A percentile compares a stretch with the other conserved stretches of the same genome.
Evolutionary conservation across 2,888 invertebrate species (phyloP).

Genomic region (Lepetodrilus schrolli): DNA sequence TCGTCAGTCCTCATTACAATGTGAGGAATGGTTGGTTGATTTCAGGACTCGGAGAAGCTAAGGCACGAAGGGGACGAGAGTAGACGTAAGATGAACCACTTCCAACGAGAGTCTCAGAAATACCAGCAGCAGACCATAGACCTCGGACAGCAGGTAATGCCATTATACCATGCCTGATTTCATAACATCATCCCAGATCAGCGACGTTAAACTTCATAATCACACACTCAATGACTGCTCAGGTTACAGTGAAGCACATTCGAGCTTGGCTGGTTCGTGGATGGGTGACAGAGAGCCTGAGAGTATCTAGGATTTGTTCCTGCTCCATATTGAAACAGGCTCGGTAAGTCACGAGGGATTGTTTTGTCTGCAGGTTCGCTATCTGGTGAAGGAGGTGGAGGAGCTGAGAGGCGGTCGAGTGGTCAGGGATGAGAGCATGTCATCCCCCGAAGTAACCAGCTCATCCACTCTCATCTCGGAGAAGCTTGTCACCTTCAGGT

Average conservation of each 20-base stretch:
- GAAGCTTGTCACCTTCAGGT: conserved; percentile 88
- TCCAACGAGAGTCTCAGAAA: conserved; percentile 85
- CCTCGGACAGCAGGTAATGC: conserved; percentile 85
- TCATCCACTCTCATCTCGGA: conserved; percentile 81
- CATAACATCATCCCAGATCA: too few relatives aligned
- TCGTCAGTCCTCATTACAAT: too few relatives aligned
- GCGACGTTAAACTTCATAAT: too few relatives aligned
- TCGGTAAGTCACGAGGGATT: too few relatives aligned
- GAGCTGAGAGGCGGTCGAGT: conserved; percentile 82
- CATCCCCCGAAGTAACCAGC: conserved; percentile 65
- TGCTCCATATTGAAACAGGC: too few relatives aligned
- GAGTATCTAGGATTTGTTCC: too few relatives aligned
- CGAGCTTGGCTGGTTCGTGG: too few relatives aligned
- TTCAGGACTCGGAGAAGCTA: conserved; percentile 82
- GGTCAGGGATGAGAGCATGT: conserved; percentile 56
- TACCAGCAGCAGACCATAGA: conserved; percentile 86
- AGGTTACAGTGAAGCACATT: too few relatives aligned
- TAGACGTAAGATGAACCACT: conserved; percentile 82
- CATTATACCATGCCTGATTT: too few relatives aligned
- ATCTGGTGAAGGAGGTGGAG: conserved; percentile 88
- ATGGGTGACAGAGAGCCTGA: too few relatives aligned
- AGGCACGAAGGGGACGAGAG: conserved; percentile 83
- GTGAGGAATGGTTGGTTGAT: too few relatives aligned
- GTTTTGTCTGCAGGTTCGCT: conserved; percentile 77
- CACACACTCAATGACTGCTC: too few relatives aligned